These are phyloP conservation scores for Danio rerio DNA, from an alignment of 2,113 vertebrate genomes.

Conservation along the genomic window DNA sequence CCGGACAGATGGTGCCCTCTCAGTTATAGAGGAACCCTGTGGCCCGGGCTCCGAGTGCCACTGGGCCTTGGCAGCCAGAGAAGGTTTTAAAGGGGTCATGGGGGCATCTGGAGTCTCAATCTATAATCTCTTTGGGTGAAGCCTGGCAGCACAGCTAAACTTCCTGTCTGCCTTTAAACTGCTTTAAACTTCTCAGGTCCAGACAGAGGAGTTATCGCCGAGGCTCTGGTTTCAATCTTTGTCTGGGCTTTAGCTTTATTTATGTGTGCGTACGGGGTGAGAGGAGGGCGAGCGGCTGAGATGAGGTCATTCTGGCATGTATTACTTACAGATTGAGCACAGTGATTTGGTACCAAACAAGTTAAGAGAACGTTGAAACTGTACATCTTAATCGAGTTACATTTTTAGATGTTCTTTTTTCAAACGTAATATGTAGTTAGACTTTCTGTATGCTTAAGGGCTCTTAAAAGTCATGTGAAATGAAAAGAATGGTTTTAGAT, in stretches of 20 bases:
- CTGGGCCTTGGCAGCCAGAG: slow-evolving; percentile 17
- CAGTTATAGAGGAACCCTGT: slow-evolving; percentile 19
- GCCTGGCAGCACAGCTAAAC: slow-evolving; percentile 15
- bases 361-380: too few species aligned
- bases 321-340: not conserved
- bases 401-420: too few species aligned
- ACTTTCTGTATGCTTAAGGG: too few species aligned
- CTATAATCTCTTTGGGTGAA: slow-evolving; percentile 33
- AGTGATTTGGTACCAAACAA: not conserved
- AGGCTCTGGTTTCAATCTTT: slow-evolving; percentile 29
- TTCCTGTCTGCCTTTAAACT: slow-evolving; percentile 32
- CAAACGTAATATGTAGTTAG: too few species aligned
- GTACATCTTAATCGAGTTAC: too few species aligned
- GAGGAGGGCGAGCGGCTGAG: not conserved
- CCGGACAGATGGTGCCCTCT: slow-evolving; percentile 47
- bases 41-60: slow-evolving; percentile 8
- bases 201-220: slow-evolving; percentile 3
- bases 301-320: not conserved
- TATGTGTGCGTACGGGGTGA: not conserved
- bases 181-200: slow-evolving; percentile 10
- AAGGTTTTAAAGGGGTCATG: slow-evolving; percentile 36
- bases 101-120: slow-evolving; percentile 22
- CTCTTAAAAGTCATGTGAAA: too few species aligned
- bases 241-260: slow-evolving; percentile 25
- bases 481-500: too few species aligned